Evolutionary conservation across 2,888 invertebrate species (phyloP).

Genomic region (Coelopa pilipes): DNA sequence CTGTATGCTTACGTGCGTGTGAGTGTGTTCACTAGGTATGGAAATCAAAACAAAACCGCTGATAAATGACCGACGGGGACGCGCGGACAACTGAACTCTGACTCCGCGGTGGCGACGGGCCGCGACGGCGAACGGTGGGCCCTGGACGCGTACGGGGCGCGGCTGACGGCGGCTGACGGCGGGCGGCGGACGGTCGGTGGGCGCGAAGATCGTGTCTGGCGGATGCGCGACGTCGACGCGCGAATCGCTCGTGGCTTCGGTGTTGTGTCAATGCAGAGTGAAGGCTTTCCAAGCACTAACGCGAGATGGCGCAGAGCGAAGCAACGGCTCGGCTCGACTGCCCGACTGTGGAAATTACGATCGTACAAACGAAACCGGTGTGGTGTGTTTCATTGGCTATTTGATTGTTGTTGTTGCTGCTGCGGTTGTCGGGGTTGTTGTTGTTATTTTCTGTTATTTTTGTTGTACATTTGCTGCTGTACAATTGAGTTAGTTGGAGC

Average conservation of each 20-base stretch:
- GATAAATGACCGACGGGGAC: constrained; percentile 8
- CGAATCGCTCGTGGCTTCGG: constrained; percentile 18
- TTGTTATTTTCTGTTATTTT: too few relatives aligned
- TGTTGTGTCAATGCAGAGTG: constrained; percentile 37
- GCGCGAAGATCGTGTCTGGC: constrained; percentile 8
- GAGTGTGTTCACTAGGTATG: background rate
- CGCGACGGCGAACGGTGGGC: constrained; percentile 2
- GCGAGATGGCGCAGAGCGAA: constrained; percentile 32
- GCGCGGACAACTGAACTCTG: background rate
- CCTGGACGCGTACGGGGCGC: too few relatives aligned
- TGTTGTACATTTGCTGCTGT: constrained; percentile 30
- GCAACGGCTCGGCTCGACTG: too few relatives aligned
- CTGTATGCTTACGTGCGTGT: background rate
- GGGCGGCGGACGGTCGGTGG: too few relatives aligned
- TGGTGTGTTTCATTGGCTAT: constrained; percentile 25
- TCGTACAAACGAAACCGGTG: constrained; percentile 36
- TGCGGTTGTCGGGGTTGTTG: too few relatives aligned
- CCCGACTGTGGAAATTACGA: constrained; percentile 33
- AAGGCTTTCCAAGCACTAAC: constrained; percentile 38
- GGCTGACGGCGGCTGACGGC: too few relatives aligned
- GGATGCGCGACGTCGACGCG: constrained; percentile 25
- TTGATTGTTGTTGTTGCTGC: too few relatives aligned
- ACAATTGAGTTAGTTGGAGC: constrained; percentile 24
- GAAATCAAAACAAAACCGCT: constrained; percentile 33
- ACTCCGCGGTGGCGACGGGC: background rate